Percentiles rank a stretch among this genome's conserved stretches.
Evolutionary conservation across 2,888 invertebrate genomes (phyloP).

Genomic region (Ecdyonurus torrentis): DNA sequence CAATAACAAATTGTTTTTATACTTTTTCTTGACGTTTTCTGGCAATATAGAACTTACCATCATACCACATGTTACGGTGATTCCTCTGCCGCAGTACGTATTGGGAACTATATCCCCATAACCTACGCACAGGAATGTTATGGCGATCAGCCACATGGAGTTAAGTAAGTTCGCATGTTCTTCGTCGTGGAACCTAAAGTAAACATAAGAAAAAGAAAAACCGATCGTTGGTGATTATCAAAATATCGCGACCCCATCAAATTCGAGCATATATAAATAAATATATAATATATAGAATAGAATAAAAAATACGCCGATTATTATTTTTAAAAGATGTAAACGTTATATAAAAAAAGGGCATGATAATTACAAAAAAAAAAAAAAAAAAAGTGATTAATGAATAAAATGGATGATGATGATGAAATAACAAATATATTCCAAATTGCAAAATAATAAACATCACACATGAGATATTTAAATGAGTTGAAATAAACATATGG

Average conservation of each 20-base stretch:
- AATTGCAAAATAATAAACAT: too few species aligned
- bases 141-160: conserved; percentile 43
- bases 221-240: neutral
- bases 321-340: too few species aligned
- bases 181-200: conserved; percentile 32
- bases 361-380: too few species aligned
- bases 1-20: neutral
- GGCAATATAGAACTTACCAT: conserved; percentile 28
- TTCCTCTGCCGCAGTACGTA: conserved; percentile 42
- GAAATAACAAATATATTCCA: too few species aligned
- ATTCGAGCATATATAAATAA: neutral
- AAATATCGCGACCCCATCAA: neutral
- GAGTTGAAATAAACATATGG: neutral
- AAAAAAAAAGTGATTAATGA: too few species aligned
- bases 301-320: neutral
- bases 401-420: too few species aligned
- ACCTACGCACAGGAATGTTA: conserved; percentile 42
- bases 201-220: conserved; percentile 2
- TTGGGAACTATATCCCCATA: conserved; percentile 43
- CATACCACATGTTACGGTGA: conserved; percentile 40
- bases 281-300: neutral
- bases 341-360: too few species aligned
- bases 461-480: too few species aligned
- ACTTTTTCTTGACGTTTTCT: neutral
- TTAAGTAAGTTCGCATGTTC: conserved; percentile 35